Evolutionary conservation across 1,140 invertebrate genomes (phyloP).

Genomic region (Drosophila nikananu): DNA sequence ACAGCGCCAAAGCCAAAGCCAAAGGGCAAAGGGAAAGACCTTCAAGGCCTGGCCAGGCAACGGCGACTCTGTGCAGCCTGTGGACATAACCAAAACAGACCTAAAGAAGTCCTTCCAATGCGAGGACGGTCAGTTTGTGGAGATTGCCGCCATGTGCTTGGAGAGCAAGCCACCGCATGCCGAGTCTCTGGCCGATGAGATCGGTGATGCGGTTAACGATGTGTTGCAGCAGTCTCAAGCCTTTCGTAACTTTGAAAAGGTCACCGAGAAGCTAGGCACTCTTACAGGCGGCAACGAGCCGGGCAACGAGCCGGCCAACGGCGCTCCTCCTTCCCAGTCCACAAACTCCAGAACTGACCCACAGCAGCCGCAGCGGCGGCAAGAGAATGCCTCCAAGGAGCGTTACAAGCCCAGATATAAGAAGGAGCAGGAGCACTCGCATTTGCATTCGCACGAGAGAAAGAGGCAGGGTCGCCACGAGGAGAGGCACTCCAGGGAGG

Average conservation of each 20-base stretch:
- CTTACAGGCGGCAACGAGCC: slow-evolving; percentile 31
- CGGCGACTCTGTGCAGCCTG: slow-evolving; percentile 44
- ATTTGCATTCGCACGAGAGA: slow-evolving; percentile 8
- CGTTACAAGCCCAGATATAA: slow-evolving; percentile 48
- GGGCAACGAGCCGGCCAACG: slow-evolving; percentile 11
- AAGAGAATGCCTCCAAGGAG: slow-evolving; percentile 38
- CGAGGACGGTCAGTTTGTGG: slow-evolving; percentile 57
- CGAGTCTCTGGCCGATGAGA: slow-evolving; percentile 64
- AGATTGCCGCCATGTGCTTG: slow-evolving; percentile 71
- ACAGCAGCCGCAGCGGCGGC: slow-evolving; percentile 9
- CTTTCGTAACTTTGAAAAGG: slow-evolving; percentile 74
- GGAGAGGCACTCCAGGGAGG: slow-evolving; percentile 42
- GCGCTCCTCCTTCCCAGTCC: background rate
- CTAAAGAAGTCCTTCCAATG: slow-evolving; percentile 66
- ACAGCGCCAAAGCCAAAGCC: background rate
- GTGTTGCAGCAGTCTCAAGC: slow-evolving; percentile 67
- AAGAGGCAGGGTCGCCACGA: slow-evolving; percentile 23
- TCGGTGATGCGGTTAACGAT: slow-evolving; percentile 65
- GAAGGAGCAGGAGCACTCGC: too few relatives aligned
- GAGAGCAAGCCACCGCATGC: slow-evolving; percentile 46
- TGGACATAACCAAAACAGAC: slow-evolving; percentile 69
- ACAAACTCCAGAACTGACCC: background rate
- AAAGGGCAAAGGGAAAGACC: slow-evolving; percentile 38
- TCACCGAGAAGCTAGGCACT: slow-evolving; percentile 65
- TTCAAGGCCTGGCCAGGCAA: slow-evolving; percentile 75